These are phyloP conservation scores for Penelope pileata DNA, from an alignment of 2,113 vertebrate species.

Conservation along the genomic window DNA sequence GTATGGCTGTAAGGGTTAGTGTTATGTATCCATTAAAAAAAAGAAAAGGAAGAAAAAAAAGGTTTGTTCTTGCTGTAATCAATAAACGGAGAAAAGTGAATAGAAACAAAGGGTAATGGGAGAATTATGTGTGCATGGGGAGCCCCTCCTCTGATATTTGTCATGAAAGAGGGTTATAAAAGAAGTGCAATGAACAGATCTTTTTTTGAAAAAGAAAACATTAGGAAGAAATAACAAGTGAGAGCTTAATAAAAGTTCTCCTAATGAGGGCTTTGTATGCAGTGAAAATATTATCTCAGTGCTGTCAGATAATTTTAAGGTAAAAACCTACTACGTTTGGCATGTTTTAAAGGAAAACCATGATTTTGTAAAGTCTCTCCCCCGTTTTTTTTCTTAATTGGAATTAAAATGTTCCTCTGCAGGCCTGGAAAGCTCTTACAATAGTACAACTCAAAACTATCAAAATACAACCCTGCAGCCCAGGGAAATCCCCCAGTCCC, in stretches of 20 bases:
- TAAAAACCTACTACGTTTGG: background rate
- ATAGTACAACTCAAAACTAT: background rate
- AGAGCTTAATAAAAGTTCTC: background rate
- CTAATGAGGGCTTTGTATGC: background rate
- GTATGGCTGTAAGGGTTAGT: background rate
- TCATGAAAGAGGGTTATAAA: background rate
- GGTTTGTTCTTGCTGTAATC: constrained; percentile 19
- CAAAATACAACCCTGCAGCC: background rate
- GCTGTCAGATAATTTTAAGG: background rate
- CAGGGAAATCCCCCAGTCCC: background rate
- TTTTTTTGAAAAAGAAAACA: background rate
- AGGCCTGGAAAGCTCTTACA: background rate
- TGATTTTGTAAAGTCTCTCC: background rate
- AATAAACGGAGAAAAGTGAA: constrained; percentile 29
- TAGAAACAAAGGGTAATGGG: background rate
- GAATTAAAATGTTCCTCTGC: background rate
- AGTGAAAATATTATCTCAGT: background rate
- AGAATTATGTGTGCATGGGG: background rate
- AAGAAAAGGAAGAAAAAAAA: rapidly evolving
- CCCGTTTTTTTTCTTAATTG: background rate
- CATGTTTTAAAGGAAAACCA: background rate
- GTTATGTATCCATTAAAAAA: background rate
- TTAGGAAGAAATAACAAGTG: background rate
- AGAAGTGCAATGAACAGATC: background rate
- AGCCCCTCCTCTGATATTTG: background rate